phyloP scores from a whole-genome alignment of 2,113 vertebrate genomes.

The Gobiocypris rarus region DNA sequence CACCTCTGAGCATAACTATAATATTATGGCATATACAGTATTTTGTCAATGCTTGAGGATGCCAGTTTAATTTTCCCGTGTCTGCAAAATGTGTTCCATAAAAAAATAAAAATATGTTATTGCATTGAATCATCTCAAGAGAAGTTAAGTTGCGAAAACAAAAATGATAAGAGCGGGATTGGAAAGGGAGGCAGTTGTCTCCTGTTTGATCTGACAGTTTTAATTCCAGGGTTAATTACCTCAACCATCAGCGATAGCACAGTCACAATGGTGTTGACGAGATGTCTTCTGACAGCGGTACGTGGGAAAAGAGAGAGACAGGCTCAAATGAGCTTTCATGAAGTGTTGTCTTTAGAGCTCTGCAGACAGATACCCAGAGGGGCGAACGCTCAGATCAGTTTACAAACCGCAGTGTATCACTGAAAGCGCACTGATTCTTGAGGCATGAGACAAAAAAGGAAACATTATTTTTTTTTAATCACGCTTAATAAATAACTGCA shows the following conservation, averaged over 20 bases:
- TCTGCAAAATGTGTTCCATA: not conserved
- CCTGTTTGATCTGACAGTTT: conserved; percentile 50
- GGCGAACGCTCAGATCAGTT: not conserved
- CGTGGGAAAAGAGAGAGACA: conserved; percentile 27
- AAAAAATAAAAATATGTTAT: not conserved
- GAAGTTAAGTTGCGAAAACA: conserved; percentile 14
- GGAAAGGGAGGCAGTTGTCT: conserved; percentile 14
- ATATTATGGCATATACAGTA: not conserved
- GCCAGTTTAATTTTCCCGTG: not conserved
- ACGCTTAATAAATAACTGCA: not conserved
- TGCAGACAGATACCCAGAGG: conserved; percentile 10
- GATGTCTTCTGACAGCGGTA: conserved; percentile 42
- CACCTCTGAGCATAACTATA: not conserved
- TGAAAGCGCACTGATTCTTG: not conserved
- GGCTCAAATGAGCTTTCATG: conserved; percentile 24
- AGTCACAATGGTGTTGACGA: conserved; percentile 37
- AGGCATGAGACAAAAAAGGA: not conserved
- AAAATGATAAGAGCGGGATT: not conserved
- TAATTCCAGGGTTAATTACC: conserved; percentile 53
- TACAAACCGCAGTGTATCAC: conserved; percentile 13
- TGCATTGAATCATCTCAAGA: conserved; percentile 14
- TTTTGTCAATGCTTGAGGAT: not conserved
- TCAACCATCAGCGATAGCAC: conserved; percentile 32
- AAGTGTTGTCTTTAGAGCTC: conserved; percentile 37
- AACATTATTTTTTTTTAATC: not conserved